Evolutionary conservation across 2,888 invertebrate species (phyloP).

Genomic region (Leucophenga montana): DNA sequence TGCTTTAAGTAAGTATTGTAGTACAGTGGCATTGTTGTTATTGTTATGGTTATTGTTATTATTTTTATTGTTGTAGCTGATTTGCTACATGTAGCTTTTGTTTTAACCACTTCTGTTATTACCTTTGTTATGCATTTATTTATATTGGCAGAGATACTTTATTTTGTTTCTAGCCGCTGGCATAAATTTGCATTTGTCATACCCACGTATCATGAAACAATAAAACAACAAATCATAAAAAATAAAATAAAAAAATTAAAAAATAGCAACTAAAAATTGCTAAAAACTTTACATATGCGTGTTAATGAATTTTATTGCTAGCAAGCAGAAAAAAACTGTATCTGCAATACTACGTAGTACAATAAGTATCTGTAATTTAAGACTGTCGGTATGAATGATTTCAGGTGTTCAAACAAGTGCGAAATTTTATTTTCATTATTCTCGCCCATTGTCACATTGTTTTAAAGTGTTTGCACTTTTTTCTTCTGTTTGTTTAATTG

Average conservation of each 20-base stretch:
- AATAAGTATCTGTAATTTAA: too few species aligned
- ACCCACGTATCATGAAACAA: background rate
- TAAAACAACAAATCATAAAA: background rate
- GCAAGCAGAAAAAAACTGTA: background rate
- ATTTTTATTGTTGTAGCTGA: background rate
- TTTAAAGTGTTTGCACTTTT: slow-evolving; percentile 6
- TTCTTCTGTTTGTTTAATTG: slow-evolving; percentile 1
- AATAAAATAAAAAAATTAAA: slow-evolving; percentile 9
- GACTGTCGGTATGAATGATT: slow-evolving; percentile 4
- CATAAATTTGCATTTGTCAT: slow-evolving; percentile 19
- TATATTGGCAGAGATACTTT: background rate
- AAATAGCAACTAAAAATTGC: background rate
- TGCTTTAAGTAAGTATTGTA: background rate
- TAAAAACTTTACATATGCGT: slow-evolving; percentile 48
- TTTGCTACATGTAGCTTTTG: background rate
- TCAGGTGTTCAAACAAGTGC: slow-evolving; percentile 7
- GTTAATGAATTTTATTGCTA: slow-evolving; percentile 59
- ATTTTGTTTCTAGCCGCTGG: slow-evolving; percentile 12
- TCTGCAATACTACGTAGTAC: background rate
- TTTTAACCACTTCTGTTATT: background rate
- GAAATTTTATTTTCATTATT: slow-evolving; percentile 9
- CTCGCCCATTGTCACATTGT: slow-evolving; percentile 4
- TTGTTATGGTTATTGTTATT: too few species aligned
- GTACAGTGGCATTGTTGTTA: background rate
- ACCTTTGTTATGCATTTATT: background rate